Percentiles rank a stretch among this genome's conserved stretches.
Conservation (phyloP, 2,888 invertebrate species). For the Euplagia quadripunctaria region DNA sequence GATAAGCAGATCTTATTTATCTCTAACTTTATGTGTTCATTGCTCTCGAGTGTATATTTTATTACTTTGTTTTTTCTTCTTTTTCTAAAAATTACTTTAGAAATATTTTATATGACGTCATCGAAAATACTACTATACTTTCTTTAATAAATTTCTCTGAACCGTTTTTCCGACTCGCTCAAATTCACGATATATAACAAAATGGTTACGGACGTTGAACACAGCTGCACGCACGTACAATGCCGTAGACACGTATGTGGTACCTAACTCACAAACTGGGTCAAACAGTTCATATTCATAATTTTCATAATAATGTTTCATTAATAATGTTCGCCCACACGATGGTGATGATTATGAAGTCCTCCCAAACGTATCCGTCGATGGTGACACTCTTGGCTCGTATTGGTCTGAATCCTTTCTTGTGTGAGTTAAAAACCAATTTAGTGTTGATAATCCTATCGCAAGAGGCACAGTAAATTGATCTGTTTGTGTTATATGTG, state of each 20-base stretch:
- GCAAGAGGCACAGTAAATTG: not conserved
- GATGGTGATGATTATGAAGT: not conserved
- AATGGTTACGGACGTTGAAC: not conserved
- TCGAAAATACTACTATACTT: not conserved
- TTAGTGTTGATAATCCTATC: not conserved
- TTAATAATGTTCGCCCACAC: slow-evolving; percentile 15
- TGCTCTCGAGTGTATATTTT: not conserved
- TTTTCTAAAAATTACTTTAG: not conserved
- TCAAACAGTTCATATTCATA: slow-evolving; percentile 36
- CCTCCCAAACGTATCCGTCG: no score
- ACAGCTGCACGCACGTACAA: slow-evolving; percentile 8
- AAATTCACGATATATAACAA: slow-evolving; percentile 1
- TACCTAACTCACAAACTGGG: slow-evolving; percentile 31
- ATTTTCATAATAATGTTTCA: slow-evolving; percentile 26
- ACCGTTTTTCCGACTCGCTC: not conserved
- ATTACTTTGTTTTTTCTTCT: not conserved
- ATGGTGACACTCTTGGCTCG: not conserved
- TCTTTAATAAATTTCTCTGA: slow-evolving; percentile 3
- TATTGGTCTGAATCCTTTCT: not conserved
- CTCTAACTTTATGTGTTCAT: not conserved
- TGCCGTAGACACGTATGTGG: slow-evolving; percentile 2
- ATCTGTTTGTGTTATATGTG: not conserved
- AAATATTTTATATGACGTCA: not conserved
- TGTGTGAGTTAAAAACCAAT: not conserved
- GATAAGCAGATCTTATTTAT: not conserved